Base-by-base conservation (phyloP, 2,113 vertebrate species). In the Cephalopholis sonnerati region DNA sequence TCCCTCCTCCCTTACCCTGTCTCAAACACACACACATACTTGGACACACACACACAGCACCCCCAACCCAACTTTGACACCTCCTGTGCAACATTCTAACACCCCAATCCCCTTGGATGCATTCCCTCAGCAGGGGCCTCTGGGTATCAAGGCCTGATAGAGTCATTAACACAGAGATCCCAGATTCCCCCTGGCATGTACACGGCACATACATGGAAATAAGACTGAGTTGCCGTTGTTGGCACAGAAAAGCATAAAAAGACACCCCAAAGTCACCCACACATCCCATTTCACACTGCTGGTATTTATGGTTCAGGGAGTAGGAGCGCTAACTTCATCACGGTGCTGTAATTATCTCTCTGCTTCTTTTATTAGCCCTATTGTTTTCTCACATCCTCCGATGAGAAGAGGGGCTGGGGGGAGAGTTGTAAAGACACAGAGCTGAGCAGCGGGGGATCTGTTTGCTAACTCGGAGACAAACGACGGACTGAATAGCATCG, bases 91-190 rank as follows among this genome's bases (percentile, higher is more conserved):
- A 66, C 84, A 80, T 85, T 89, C 82, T 67, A 87, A 73, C 82
- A 87, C 75, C 76, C 54, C 89, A 48, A 67, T 92, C 88, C 88
- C 67, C 53, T 90, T 55, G 79, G 88, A 92, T 89, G 74, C 62
- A 70, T 58, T 82, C 68, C 87, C 82, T 82, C 88, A 72, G 82
- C 90, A 82, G 92, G 87, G 81, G 84, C 80, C 87, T 85, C 86
- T 71, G 82, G 65, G 53, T 84, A 81, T 90, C 83, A 25, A 80
- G 68, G 82, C 87, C 91, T 91, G 92, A 95, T 95, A 87, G 93
- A 95, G 93, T 92, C 93, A 93, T 95, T 93, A 94, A 80, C 87
- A 82, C 82, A 41, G 75, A 84, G 57, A 92, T 92, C 87, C 67
- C 81, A 89, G 86, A 94, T 93, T 83, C 82, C 87, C 48, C 82